These are phyloP conservation scores for Brachycybe producta DNA, from an alignment of 2,888 invertebrate genomes.

Conservation along the genomic window DNA sequence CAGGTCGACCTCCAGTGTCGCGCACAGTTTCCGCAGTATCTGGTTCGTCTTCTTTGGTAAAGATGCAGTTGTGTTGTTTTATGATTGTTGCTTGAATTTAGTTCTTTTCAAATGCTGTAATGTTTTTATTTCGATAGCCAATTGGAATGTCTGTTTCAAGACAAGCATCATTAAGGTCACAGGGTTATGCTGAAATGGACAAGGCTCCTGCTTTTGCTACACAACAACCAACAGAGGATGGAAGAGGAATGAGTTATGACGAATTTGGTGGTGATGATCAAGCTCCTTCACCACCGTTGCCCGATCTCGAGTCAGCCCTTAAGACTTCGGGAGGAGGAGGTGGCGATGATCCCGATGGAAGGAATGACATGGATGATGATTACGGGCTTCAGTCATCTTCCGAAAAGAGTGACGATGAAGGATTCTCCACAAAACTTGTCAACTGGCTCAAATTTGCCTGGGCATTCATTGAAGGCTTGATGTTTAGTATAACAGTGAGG, in stretches of 20 bases:
- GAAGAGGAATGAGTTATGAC: slow-evolving; percentile 13
- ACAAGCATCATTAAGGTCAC: slow-evolving; percentile 19
- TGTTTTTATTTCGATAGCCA: slow-evolving; percentile 6
- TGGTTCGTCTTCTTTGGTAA: slow-evolving; percentile 16
- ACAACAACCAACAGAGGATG: slow-evolving; percentile 17
- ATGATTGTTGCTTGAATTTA: background rate
- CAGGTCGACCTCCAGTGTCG: slow-evolving; percentile 21
- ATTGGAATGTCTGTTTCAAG: slow-evolving; percentile 18
- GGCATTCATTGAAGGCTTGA: slow-evolving; percentile 59
- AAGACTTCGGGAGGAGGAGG: slow-evolving; percentile 3
- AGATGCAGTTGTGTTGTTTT: background rate
- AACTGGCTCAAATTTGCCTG: slow-evolving; percentile 46
- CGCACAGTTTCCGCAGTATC: slow-evolving; percentile 21
- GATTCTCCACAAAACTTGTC: slow-evolving; percentile 34
- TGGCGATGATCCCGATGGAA: slow-evolving; percentile 9
- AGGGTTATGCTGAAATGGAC: slow-evolving; percentile 14
- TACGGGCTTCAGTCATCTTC: slow-evolving; percentile 7
- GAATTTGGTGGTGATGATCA: slow-evolving; percentile 7
- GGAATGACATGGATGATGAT: background rate
- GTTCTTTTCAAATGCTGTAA: background rate
- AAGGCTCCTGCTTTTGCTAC: slow-evolving; percentile 11
- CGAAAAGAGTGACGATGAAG: slow-evolving; percentile 14
- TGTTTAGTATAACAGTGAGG: slow-evolving; percentile 67
- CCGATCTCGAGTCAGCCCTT: slow-evolving; percentile 6
- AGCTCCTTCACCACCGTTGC: slow-evolving; percentile 12